Conservation (phyloP, 2,888 invertebrate species). For the Augochlorella aurata region DNA sequence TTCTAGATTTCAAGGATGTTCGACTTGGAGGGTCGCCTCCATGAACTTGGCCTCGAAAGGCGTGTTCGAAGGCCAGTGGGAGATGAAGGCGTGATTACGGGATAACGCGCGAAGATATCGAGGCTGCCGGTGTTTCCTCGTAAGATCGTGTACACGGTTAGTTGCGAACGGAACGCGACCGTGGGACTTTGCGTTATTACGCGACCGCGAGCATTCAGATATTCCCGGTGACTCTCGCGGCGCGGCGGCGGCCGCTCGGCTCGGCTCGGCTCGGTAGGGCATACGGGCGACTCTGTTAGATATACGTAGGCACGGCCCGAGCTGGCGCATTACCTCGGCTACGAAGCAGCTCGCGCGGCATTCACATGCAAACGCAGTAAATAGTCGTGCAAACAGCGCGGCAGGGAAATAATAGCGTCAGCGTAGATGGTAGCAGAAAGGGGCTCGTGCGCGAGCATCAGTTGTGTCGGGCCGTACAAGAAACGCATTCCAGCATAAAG, state of each 20-base stretch:
- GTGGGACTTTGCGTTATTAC: slow-evolving; percentile 65
- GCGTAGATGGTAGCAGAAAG: slow-evolving; percentile 66
- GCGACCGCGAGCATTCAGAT: slow-evolving; percentile 55
- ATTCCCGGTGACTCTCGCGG: slow-evolving; percentile 42
- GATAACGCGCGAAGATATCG: neutral
- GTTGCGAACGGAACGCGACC: slow-evolving; percentile 27
- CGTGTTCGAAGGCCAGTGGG: neutral
- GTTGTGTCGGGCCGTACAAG: slow-evolving; percentile 67
- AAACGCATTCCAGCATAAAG: slow-evolving; percentile 77
- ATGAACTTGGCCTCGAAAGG: no score
- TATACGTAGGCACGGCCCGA: slow-evolving; percentile 26
- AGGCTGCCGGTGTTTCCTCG: neutral
- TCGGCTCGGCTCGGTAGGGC: slow-evolving; percentile 15
- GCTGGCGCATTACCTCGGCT: slow-evolving; percentile 21
- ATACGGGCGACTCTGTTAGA: slow-evolving; percentile 26
- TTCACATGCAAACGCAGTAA: slow-evolving; percentile 76
- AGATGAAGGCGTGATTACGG: neutral
- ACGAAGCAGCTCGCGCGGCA: slow-evolving; percentile 45
- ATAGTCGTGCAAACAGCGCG: slow-evolving; percentile 72
- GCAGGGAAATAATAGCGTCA: slow-evolving; percentile 74
- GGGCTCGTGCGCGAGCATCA: slow-evolving; percentile 65
- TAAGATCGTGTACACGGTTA: neutral
- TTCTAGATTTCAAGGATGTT: no score
- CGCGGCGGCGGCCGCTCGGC: neutral
- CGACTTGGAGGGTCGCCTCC: no score